A percentile compares a stretch with the other conserved stretches of the same genome.
Evolutionary conservation across 1,140 invertebrate species (phyloP).

Genomic region (Saccostrea cuccullata): DNA sequence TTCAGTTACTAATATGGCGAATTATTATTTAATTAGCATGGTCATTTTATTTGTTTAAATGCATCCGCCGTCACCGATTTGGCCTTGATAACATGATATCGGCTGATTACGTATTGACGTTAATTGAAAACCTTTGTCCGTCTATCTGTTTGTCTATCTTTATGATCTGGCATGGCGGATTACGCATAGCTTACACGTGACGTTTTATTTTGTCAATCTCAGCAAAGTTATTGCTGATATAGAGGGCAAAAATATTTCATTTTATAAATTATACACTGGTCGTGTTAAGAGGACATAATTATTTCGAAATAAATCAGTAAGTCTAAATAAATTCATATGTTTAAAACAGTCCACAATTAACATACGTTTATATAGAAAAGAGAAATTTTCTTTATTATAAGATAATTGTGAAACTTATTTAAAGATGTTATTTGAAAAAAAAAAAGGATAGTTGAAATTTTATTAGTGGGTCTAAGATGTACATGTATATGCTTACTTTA

Average conservation of each 20-base stretch:
- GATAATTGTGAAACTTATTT: too few relatives aligned
- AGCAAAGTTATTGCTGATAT: not conserved
- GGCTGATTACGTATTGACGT: not conserved
- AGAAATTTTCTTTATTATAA: too few relatives aligned
- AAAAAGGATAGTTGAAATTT: too few relatives aligned
- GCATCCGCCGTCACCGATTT: not conserved
- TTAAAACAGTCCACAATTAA: not conserved
- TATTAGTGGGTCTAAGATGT: too few relatives aligned
- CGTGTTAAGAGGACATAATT: not conserved
- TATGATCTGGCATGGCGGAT: not conserved
- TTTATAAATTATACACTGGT: not conserved
- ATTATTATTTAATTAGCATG: conserved; percentile 23
- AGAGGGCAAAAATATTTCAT: not conserved
- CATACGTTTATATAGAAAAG: too few relatives aligned
- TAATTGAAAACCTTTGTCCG: not conserved
- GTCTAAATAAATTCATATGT: not conserved
- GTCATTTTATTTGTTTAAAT: conserved; percentile 11
- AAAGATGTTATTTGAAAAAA: too few relatives aligned
- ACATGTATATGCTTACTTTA: too few relatives aligned
- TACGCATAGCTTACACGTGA: not conserved
- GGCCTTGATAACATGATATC: not conserved
- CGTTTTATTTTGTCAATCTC: not conserved
- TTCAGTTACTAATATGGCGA: not conserved
- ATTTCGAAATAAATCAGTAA: not conserved
- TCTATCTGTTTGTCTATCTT: not conserved